A percentile compares a stretch with the other conserved stretches of the same genome.
phyloP scores from a whole-genome alignment of 2,888 invertebrate genomes.

The Elysia crispata region DNA sequence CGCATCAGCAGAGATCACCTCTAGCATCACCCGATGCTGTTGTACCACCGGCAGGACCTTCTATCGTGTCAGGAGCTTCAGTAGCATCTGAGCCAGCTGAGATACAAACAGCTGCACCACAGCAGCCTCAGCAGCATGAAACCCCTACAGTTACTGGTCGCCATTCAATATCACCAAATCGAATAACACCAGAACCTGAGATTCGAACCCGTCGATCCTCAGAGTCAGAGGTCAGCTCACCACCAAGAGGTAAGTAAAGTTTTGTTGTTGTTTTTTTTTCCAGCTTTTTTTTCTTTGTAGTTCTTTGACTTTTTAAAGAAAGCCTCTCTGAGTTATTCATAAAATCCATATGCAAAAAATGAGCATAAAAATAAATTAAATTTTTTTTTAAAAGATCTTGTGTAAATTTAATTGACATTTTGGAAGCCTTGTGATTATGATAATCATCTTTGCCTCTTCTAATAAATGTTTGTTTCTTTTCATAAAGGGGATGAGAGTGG shows the following conservation, averaged over 20 bases:
- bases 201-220: slow-evolving; percentile 85
- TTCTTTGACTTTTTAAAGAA: too few relatives aligned
- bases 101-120: neutral
- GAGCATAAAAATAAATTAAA: too few relatives aligned
- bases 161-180: slow-evolving; percentile 78
- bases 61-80: slow-evolving; percentile 80
- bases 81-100: slow-evolving; percentile 10
- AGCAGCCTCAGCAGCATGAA: slow-evolving; percentile 60
- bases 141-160: slow-evolving; percentile 81
- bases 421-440: too few relatives aligned
- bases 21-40: neutral
- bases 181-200: slow-evolving; percentile 77
- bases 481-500: too few relatives aligned
- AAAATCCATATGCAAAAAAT: too few relatives aligned
- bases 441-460: too few relatives aligned
- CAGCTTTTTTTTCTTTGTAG: too few relatives aligned
- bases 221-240: slow-evolving; percentile 94
- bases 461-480: too few relatives aligned
- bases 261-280: too few relatives aligned
- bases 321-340: too few relatives aligned
- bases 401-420: too few relatives aligned
- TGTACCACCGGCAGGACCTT: slow-evolving; percentile 69
- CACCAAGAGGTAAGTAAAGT: slow-evolving; percentile 91
- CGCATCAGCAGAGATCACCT: neutral
- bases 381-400: too few relatives aligned